These are phyloP conservation scores for Sipha maydis DNA, from an alignment of 2,888 invertebrate species.

Conservation along the genomic window DNA sequence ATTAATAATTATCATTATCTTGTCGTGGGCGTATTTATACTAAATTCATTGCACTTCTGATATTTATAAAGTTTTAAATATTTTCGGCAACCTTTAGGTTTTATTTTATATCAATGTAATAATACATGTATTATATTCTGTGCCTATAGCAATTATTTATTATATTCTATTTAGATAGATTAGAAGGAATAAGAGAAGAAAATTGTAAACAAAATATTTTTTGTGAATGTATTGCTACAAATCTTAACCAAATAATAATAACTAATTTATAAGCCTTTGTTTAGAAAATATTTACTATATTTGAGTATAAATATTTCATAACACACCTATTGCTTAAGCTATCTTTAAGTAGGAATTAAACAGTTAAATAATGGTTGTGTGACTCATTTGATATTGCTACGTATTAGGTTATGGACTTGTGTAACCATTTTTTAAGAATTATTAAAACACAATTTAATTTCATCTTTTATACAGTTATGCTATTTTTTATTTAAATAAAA, in stretches of 20 bases:
- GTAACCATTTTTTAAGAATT: background rate
- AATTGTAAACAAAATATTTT: too few relatives aligned
- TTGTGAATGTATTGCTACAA: background rate
- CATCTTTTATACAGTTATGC: background rate
- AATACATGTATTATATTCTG: too few relatives aligned
- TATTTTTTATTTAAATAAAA: background rate
- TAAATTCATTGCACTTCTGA: too few relatives aligned
- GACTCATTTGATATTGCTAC: constrained; percentile 12
- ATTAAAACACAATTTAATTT: background rate
- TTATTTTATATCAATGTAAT: too few relatives aligned
- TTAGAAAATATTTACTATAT: background rate
- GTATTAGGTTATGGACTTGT: background rate
- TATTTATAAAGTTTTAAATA: too few relatives aligned
- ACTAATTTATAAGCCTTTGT: background rate
- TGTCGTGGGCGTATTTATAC: too few relatives aligned
- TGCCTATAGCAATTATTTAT: too few relatives aligned
- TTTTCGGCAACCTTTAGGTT: too few relatives aligned
- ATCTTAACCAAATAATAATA: background rate
- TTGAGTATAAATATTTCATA: background rate
- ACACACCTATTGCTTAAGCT: background rate
- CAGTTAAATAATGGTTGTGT: background rate
- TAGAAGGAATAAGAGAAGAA: too few relatives aligned
- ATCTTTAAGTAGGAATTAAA: background rate
- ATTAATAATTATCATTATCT: too few relatives aligned
- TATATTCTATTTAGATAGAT: too few relatives aligned